A percentile compares a stretch with the other conserved stretches of the same genome.
Evolutionary conservation across 2,797 vertebrate genomes (phyloP).

Genomic region (Sparus aurata): DNA sequence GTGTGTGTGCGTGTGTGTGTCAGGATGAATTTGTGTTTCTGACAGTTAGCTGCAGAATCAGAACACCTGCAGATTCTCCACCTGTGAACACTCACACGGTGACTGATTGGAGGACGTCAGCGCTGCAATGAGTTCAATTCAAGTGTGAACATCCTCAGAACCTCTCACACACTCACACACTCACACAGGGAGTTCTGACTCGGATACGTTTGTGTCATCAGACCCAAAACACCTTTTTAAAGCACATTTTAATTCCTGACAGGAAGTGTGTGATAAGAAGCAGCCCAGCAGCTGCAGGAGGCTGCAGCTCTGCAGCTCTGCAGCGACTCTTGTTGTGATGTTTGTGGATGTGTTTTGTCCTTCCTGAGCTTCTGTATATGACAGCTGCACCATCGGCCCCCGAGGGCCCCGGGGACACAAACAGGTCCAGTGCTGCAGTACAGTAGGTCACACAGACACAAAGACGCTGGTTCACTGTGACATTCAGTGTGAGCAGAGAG

Average conservation of each 20-base stretch:
- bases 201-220: too few relatives aligned
- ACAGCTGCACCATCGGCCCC: neutral
- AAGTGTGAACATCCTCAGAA: neutral
- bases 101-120: neutral
- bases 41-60: constrained; percentile 19
- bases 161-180: too few relatives aligned
- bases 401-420: constrained; percentile 17
- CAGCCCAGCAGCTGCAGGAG: too few relatives aligned
- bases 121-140: neutral
- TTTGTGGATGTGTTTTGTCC: constrained; percentile 10
- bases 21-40: constrained; percentile 38
- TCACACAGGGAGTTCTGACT: neutral
- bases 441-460: constrained; percentile 34
- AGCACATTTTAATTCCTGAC: too few relatives aligned
- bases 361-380: neutral
- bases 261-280: too few relatives aligned
- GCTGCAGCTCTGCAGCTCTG: too few relatives aligned
- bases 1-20: constrained; percentile 27
- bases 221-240: too few relatives aligned
- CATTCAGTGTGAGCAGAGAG: neutral
- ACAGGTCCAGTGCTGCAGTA: constrained; percentile 27
- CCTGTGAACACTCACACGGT: neutral
- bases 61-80: constrained; percentile 31
- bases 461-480: constrained; percentile 1
- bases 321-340: too few relatives aligned